A percentile compares a stretch with the other conserved stretches of the same genome.
phyloP scores from a whole-genome alignment of 2,888 invertebrate genomes.

The Hypsopygia costalis region DNA sequence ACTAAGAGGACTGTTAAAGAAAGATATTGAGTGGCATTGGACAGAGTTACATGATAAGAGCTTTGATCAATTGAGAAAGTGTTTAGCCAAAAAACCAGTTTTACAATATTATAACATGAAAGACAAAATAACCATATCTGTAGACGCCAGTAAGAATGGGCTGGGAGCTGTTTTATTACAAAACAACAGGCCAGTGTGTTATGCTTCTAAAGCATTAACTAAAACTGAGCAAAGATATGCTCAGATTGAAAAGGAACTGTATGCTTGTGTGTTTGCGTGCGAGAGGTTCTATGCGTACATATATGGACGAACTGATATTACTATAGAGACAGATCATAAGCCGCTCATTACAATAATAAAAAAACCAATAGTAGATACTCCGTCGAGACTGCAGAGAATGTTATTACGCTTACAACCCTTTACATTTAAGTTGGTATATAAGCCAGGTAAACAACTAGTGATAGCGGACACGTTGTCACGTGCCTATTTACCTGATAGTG shows the following conservation, averaged over 20 bases:
- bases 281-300: constrained; percentile 15
- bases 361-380: constrained; percentile 13
- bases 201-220: not conserved
- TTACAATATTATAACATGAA: not conserved
- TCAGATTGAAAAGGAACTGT: constrained; percentile 22
- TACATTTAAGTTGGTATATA: constrained; percentile 9
- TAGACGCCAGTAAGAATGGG: no score
- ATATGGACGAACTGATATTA: constrained; percentile 15
- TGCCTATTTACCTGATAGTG: no score
- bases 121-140: no score
- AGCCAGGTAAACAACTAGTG: constrained; percentile 19
- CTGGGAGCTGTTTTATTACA: no score
- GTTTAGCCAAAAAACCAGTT: not conserved
- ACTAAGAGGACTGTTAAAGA: not conserved
- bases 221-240: constrained; percentile 18
- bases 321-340: constrained; percentile 12
- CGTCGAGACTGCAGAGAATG: constrained; percentile 15
- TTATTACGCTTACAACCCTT: constrained; percentile 13
- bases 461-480: constrained; percentile 24
- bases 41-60: no score
- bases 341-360: constrained; percentile 15
- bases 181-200: not conserved
- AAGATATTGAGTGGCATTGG: not conserved
- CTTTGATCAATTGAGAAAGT: not conserved
- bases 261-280: constrained; percentile 8